Evolutionary conservation across 2,113 vertebrate species (phyloP).

Genomic region (Trogon surrucura): DNA sequence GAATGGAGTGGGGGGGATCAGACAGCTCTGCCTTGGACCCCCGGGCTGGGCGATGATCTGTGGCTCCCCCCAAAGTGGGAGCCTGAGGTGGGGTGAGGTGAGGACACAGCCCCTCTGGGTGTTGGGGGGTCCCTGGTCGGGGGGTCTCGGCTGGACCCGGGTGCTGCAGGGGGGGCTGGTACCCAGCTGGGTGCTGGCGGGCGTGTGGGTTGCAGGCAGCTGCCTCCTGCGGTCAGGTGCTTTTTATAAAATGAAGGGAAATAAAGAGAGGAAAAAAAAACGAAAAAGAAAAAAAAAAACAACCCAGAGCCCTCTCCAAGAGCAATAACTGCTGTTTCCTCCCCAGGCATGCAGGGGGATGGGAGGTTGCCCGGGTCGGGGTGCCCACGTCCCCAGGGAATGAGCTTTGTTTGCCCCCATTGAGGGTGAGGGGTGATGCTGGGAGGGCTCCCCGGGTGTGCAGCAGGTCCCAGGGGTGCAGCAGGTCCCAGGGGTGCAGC

Average conservation of each 20-base stretch:
- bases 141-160: not conserved
- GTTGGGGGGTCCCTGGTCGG: not conserved
- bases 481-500: no score
- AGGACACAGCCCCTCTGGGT: not conserved
- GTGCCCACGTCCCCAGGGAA: not conserved
- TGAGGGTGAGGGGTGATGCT: no score
- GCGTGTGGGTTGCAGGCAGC: not conserved
- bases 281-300: not conserved
- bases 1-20: fast-evolving
- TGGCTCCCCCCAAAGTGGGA: not conserved
- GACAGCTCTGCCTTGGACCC: not conserved
- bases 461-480: no score
- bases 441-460: no score
- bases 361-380: not conserved
- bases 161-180: not conserved
- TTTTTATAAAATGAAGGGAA: conserved; percentile 47
- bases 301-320: not conserved
- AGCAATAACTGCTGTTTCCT: conserved; percentile 42
- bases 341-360: not conserved
- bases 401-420: no score
- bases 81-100: fast-evolving
- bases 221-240: conserved; percentile 69
- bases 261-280: not conserved
- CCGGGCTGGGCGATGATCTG: fast-evolving
- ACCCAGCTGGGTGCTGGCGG: not conserved